Percentiles rank a stretch among this genome's conserved stretches.
Evolutionary conservation across 2,113 vertebrate genomes (phyloP).

Genomic region (Gymnorhina tibicen): DNA sequence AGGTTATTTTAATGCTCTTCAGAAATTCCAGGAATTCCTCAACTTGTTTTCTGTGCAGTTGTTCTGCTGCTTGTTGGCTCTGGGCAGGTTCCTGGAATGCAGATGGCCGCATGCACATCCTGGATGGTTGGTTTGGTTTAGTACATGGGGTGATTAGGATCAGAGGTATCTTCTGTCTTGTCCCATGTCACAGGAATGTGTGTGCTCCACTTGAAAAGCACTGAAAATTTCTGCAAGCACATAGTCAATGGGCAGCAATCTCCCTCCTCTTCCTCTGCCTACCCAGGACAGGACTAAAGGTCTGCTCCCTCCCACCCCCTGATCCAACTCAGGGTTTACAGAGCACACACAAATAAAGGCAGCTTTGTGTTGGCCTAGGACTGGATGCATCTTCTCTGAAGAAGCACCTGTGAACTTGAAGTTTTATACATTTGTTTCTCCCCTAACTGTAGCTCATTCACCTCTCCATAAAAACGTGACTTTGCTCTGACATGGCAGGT

Average conservation of each 20-base stretch:
- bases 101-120: background rate
- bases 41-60: background rate
- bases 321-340: background rate
- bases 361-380: background rate
- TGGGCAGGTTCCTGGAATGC: constrained; percentile 9
- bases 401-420: background rate
- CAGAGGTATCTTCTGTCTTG: background rate
- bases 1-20: constrained; percentile 12
- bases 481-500: background rate
- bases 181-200: background rate
- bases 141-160: background rate
- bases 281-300: background rate
- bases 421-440: background rate
- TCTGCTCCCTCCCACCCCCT: background rate
- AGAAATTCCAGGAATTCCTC: constrained; percentile 51
- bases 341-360: background rate
- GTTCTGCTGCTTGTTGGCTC: background rate
- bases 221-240: background rate
- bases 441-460: background rate
- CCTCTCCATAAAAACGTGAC: background rate
- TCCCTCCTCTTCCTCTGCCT: background rate
- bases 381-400: background rate
- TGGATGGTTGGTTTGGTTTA: background rate
- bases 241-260: background rate
- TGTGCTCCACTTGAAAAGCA: background rate